A percentile compares a stretch with the other conserved stretches of the same genome.
phyloP scores from a whole-genome alignment of 2,113 vertebrate species.

The Pollachius pollachius region DNA sequence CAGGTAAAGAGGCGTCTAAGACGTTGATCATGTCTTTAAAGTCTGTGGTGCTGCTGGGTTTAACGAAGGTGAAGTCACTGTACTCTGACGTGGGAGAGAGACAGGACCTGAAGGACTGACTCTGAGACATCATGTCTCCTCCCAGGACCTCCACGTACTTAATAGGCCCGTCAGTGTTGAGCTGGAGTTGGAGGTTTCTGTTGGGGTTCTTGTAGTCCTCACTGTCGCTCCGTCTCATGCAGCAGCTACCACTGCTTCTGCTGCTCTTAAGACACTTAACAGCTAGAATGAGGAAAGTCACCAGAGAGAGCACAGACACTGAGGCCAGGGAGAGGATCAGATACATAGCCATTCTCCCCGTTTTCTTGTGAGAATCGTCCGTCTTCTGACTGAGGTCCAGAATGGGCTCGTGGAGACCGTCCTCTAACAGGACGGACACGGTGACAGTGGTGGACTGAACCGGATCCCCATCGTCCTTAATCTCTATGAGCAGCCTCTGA shows the following conservation, averaged over 20 bases:
- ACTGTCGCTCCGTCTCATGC: slow-evolving; percentile 27
- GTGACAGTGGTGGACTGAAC: slow-evolving; percentile 63
- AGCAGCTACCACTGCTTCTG: slow-evolving; percentile 59
- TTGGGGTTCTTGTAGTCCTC: slow-evolving; percentile 35
- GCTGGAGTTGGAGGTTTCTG: slow-evolving; percentile 65
- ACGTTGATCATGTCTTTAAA: slow-evolving; percentile 38
- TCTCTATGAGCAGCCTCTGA: slow-evolving; percentile 66
- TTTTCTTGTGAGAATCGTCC: slow-evolving; percentile 48
- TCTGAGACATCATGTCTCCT: slow-evolving; percentile 64
- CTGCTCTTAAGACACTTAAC: slow-evolving; percentile 58
- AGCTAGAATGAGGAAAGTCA: slow-evolving; percentile 61
- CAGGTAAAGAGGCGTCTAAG: slow-evolving; percentile 39
- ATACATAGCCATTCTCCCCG: slow-evolving; percentile 51
- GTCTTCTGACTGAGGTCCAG: slow-evolving; percentile 52
- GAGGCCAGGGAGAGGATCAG: slow-evolving; percentile 65
- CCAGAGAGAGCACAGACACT: slow-evolving; percentile 62
- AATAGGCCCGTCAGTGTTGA: slow-evolving; percentile 71
- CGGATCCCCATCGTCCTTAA: slow-evolving; percentile 67
- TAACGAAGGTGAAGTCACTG: slow-evolving; percentile 76
- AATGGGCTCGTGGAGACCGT: slow-evolving; percentile 51
- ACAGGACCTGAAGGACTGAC: slow-evolving; percentile 69
- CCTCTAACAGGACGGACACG: slow-evolving; percentile 63
- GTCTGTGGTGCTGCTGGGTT: slow-evolving; percentile 47
- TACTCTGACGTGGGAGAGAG: slow-evolving; percentile 74
- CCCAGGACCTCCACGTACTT: slow-evolving; percentile 74